Conservation (phyloP, 2,797 vertebrate genomes). For the Pterois miles region DNA sequence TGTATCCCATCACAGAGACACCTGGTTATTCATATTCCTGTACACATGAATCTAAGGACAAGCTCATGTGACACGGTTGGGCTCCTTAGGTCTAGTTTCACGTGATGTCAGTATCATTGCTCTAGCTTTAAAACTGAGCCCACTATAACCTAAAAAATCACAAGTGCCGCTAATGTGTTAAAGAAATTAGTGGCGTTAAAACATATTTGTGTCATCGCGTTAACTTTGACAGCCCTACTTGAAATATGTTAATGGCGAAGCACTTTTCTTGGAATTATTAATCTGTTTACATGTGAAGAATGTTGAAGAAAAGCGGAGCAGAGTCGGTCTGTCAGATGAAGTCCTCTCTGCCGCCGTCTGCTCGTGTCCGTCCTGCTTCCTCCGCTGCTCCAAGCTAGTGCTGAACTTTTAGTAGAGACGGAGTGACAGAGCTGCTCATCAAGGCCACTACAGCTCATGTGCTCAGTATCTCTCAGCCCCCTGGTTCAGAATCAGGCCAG, state of each 20-base stretch:
- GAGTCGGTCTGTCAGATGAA: neutral
- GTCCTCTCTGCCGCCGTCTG: slow-evolving; percentile 4
- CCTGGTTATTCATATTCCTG: neutral
- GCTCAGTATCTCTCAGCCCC: slow-evolving; percentile 37
- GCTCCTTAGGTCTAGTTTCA: too few relatives aligned
- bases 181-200: too few relatives aligned
- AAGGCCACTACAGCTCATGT: slow-evolving; percentile 35
- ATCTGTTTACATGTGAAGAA: neutral
- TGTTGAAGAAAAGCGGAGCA: neutral
- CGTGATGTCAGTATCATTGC: too few relatives aligned
- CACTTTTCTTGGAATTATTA: neutral
- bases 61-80: too few relatives aligned
- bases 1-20: neutral
- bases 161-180: too few relatives aligned
- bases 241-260: neutral
- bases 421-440: slow-evolving; percentile 59
- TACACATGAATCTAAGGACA: neutral
- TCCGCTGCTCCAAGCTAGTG: slow-evolving; percentile 43
- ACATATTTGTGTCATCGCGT: too few relatives aligned
- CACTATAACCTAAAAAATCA: too few relatives aligned
- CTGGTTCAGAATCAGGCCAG: slow-evolving; percentile 38
- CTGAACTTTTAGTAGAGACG: slow-evolving; percentile 53
- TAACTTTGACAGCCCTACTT: too few relatives aligned
- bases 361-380: slow-evolving; percentile 22
- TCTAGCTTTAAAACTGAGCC: too few relatives aligned